Conservation (phyloP, 2,888 invertebrate species). For the Orthosia gothica region DNA sequence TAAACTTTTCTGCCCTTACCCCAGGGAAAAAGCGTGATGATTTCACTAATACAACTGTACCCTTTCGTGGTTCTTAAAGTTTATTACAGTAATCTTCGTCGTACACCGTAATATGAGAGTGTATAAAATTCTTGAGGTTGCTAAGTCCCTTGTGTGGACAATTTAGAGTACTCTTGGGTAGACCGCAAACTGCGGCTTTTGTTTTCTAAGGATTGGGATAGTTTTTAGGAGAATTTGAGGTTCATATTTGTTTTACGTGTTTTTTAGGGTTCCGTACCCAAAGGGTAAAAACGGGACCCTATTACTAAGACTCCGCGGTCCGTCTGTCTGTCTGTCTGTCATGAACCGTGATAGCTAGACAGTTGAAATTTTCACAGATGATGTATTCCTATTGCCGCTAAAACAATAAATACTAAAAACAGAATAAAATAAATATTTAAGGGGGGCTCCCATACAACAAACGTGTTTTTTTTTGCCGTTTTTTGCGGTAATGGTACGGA, state of each 20-base stretch:
- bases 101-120: slow-evolving; percentile 57
- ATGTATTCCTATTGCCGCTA: no score
- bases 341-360: no score
- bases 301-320: no score
- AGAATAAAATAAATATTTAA: no score
- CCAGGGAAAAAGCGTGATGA: slow-evolving; percentile 58
- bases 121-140: slow-evolving; percentile 61
- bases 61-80: slow-evolving; percentile 59
- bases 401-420: no score
- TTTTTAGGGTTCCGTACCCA: no score
- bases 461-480: no score
- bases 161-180: slow-evolving; percentile 62
- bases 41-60: slow-evolving; percentile 60
- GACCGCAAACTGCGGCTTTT: slow-evolving; percentile 42
- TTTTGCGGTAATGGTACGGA: no score
- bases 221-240: slow-evolving; percentile 15
- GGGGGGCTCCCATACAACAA: no score
- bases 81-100: slow-evolving; percentile 66
- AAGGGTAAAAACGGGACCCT: no score
- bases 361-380: no score
- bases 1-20: slow-evolving; percentile 41
- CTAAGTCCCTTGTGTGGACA: slow-evolving; percentile 42
- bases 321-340: no score
- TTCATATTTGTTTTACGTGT: not conserved
- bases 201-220: slow-evolving; percentile 30